A percentile compares a stretch with the other conserved stretches of the same genome.
phyloP scores from a whole-genome alignment of 2,888 invertebrate genomes.

The Diarsia rubi region DNA sequence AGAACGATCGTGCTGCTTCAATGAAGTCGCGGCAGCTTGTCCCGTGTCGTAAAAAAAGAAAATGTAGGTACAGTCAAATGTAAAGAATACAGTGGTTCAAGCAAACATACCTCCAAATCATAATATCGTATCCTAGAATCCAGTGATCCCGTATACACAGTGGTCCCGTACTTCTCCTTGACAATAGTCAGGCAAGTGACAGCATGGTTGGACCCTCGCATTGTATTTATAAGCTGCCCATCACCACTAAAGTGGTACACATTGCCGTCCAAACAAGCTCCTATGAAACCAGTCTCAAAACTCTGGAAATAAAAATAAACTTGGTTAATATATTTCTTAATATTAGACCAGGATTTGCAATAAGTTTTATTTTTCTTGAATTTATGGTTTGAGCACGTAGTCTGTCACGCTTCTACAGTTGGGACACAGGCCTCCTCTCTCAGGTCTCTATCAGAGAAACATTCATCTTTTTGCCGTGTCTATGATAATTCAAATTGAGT shows the following conservation, averaged over 20 bases:
- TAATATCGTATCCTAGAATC: conserved; percentile 92
- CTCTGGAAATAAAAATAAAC: conserved; percentile 84
- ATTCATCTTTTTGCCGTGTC: too few relatives aligned
- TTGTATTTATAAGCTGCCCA: conserved; percentile 89
- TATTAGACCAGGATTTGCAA: background rate
- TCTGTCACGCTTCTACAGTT: background rate
- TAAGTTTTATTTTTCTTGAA: background rate
- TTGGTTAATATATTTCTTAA: background rate
- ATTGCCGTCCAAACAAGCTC: conserved; percentile 92
- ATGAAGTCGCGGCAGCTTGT: background rate
- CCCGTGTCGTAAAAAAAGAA: background rate
- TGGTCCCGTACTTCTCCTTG: conserved; percentile 86
- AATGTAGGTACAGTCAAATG: background rate
- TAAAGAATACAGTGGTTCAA: background rate
- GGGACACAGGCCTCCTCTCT: background rate
- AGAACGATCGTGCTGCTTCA: background rate
- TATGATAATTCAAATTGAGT: too few relatives aligned
- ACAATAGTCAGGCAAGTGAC: conserved; percentile 92
- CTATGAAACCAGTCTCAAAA: conserved; percentile 91
- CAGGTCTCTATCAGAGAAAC: background rate
- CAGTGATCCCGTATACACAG: conserved; percentile 92
- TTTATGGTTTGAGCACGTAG: background rate
- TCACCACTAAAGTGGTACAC: conserved; percentile 91
- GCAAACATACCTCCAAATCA: conserved; percentile 88
- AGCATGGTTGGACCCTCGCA: conserved; percentile 91